Evolutionary conservation across 2,888 invertebrate species (phyloP).

Genomic region (Acronicta alni): DNA sequence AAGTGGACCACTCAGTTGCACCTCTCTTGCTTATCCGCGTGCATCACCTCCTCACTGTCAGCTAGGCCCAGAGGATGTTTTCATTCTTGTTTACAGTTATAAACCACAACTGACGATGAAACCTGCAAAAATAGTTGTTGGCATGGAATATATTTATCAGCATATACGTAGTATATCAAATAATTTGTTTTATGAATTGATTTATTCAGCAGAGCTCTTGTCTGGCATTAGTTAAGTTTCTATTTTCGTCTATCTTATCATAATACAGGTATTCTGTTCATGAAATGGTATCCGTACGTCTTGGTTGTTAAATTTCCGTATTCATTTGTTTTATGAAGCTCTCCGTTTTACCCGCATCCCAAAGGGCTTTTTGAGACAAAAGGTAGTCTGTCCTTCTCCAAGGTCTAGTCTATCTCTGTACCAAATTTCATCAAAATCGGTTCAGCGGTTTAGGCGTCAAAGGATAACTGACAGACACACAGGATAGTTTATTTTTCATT

Average conservation of each 20-base stretch:
- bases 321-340: neutral
- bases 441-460: too few species aligned
- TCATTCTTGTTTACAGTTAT: neutral
- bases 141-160: constrained; percentile 1
- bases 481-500: too few species aligned
- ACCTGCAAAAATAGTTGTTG: neutral
- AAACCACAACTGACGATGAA: constrained; percentile 2
- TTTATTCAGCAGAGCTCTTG: constrained; percentile 8
- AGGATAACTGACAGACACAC: too few species aligned
- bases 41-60: neutral
- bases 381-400: too few species aligned
- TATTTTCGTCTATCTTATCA: neutral
- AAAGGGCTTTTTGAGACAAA: too few species aligned
- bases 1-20: too few species aligned
- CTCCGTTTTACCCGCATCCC: too few species aligned
- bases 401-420: too few species aligned
- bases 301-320: neutral
- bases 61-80: neutral
- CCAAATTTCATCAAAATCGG: too few species aligned
- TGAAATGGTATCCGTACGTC: neutral
- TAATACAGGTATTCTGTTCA: neutral
- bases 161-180: constrained; percentile 1
- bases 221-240: constrained; percentile 3
- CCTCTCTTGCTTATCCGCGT: too few species aligned
- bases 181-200: constrained; percentile 1